Conservation (phyloP, 2,797 vertebrate genomes). For the Spinus olivaceus region DNA sequence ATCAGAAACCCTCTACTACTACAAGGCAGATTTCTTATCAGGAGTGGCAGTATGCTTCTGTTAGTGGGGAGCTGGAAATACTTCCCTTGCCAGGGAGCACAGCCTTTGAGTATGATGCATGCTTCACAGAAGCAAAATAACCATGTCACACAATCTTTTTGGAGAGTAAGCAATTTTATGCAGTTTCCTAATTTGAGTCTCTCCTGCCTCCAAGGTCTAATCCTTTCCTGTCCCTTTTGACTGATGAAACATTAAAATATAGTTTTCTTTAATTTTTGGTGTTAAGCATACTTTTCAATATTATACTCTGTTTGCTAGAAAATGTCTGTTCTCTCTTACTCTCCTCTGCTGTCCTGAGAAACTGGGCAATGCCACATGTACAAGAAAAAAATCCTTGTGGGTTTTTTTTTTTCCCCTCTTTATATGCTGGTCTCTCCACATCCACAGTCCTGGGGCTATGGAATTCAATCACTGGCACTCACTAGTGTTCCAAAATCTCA, state of each 20-base stretch:
- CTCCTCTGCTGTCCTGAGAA: neutral
- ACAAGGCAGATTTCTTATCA: neutral
- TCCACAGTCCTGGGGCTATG: neutral
- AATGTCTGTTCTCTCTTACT: neutral
- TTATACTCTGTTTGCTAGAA: neutral
- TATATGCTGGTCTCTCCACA: neutral
- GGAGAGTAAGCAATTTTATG: neutral
- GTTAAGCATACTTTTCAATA: neutral
- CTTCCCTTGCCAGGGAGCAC: neutral
- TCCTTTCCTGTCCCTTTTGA: neutral
- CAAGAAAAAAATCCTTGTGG: neutral
- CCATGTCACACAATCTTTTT: neutral
- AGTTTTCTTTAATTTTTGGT: neutral
- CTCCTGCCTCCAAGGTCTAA: neutral
- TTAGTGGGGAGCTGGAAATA: neutral
- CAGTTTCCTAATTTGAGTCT: neutral
- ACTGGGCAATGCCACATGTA: neutral
- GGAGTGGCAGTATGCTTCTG: neutral
- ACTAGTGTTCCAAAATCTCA: neutral
- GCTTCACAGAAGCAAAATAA: neutral
- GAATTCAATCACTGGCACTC: constrained; percentile 18
- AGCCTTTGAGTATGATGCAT: neutral
- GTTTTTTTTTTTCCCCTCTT: neutral
- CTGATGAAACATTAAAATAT: neutral
- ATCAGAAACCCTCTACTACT: neutral